A percentile compares a stretch with the other conserved stretches of the same genome.
Conservation (phyloP, 2,113 vertebrate species). For the Pagrus major region DNA sequence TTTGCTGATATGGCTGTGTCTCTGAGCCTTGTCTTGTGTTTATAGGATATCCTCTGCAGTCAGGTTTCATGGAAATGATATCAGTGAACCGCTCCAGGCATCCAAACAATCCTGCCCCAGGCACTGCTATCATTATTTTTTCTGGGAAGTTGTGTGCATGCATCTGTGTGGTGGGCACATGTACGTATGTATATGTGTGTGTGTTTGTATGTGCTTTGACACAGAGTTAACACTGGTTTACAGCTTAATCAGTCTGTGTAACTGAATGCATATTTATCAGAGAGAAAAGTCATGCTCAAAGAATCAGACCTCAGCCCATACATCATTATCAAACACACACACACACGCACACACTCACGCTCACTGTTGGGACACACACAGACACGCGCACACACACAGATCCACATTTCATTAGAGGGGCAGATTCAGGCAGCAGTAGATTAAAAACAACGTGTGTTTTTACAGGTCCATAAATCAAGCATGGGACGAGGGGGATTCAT, state of each 20-base stretch:
- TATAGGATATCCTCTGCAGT: constrained; percentile 54
- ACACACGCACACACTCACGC: constrained; percentile 13
- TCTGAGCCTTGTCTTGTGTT: constrained; percentile 43
- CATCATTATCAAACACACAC: constrained; percentile 73
- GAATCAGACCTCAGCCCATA: constrained; percentile 73
- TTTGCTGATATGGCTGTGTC: constrained; percentile 40
- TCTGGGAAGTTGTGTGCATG: constrained; percentile 39
- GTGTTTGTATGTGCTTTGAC: constrained; percentile 69
- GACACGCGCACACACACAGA: constrained; percentile 49
- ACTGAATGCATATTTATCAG: constrained; percentile 83
- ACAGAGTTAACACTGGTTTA: constrained; percentile 79
- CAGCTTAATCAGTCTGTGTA: constrained; percentile 81
- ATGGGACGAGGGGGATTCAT: constrained; percentile 82
- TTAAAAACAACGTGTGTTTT: constrained; percentile 87
- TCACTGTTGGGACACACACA: constrained; percentile 47
- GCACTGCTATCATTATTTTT: constrained; percentile 69
- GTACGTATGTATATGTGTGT: constrained; percentile 39
- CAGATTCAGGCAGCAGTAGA: constrained; percentile 82
- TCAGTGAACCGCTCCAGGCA: constrained; percentile 68
- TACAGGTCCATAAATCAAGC: constrained; percentile 86
- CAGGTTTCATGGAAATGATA: constrained; percentile 64
- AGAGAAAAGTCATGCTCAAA: constrained; percentile 78
- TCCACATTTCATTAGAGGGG: constrained; percentile 80
- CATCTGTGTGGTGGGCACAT: background rate
- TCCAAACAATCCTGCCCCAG: constrained; percentile 68